Evolutionary conservation across 2,113 vertebrate species (phyloP).

Genomic region (Zeus faber): DNA sequence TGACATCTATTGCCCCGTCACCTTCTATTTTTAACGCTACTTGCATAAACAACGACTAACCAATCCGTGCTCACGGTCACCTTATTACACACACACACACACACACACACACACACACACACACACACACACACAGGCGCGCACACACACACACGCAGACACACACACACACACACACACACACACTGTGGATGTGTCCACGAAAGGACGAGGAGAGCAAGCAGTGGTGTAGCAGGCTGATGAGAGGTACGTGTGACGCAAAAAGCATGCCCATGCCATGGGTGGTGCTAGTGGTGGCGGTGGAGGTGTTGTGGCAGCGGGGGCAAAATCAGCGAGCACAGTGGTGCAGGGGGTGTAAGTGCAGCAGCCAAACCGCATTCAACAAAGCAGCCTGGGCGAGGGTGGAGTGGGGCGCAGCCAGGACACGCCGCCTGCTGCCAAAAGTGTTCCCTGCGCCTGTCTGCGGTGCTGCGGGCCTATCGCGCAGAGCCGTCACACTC

Average conservation of each 20-base stretch:
- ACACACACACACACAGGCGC: not conserved
- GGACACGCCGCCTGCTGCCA: constrained; percentile 19
- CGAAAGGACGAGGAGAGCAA: constrained; percentile 42
- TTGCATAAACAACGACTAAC: no score
- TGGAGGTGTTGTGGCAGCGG: no score
- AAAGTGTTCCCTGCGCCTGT: constrained; percentile 2
- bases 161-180: not conserved
- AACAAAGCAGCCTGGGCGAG: constrained; percentile 23
- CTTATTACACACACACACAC: no score
- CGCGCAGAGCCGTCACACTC: not conserved
- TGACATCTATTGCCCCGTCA: no score
- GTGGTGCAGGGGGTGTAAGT: constrained; percentile 40
- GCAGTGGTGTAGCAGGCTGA: constrained; percentile 62
- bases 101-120: no score
- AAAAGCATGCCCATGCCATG: constrained; percentile 62
- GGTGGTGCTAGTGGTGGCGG: constrained; percentile 13
- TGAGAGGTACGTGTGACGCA: constrained; percentile 40
- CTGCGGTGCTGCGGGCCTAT: not conserved
- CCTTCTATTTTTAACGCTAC: no score
- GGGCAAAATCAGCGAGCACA: no score
- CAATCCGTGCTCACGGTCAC: no score
- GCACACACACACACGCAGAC: not conserved
- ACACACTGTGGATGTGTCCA: not conserved
- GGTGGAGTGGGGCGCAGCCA: constrained; percentile 17
- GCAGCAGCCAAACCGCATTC: constrained; percentile 40